Evolutionary conservation across 2,113 vertebrate species (phyloP).

Genomic region (Hippocampus barbouri): DNA sequence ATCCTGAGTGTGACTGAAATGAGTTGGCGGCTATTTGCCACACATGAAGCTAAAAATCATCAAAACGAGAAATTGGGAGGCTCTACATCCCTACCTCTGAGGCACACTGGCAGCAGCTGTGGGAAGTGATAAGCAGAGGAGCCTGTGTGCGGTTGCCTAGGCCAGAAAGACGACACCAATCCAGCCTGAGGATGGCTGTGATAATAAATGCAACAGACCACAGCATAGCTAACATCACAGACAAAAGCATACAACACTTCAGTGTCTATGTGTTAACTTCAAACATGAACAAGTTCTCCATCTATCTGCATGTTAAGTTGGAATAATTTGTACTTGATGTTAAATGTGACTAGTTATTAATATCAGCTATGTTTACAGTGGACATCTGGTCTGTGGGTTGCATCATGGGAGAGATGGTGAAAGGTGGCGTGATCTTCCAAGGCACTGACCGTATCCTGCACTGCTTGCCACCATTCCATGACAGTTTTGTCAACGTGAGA

Average conservation of each 20-base stretch:
- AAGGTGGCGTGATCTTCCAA: constrained; percentile 98
- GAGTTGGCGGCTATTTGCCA: constrained; percentile 29
- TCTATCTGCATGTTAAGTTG: constrained; percentile 6
- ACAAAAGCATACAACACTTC: constrained; percentile 10
- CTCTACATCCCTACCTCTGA: constrained; percentile 18
- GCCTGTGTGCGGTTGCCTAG: constrained; percentile 24
- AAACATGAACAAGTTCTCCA: constrained; percentile 10
- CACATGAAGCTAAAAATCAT: constrained; percentile 30
- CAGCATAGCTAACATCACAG: neutral
- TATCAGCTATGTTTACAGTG: constrained; percentile 84
- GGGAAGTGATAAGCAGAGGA: constrained; percentile 62
- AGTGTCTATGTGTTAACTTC: constrained; percentile 7
- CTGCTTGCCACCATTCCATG: constrained; percentile 14
- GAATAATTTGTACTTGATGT: constrained; percentile 11
- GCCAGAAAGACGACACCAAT: constrained; percentile 30
- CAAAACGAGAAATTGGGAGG: constrained; percentile 4
- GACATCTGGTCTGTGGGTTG: constrained; percentile 99
- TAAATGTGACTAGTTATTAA: constrained; percentile 6
- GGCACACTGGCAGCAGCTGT: constrained; percentile 55
- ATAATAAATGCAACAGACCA: constrained; percentile 30
- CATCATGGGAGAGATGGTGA: constrained; percentile 99
- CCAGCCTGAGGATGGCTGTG: constrained; percentile 34
- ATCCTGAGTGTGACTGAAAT: constrained; percentile 15
- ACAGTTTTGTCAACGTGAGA: neutral
- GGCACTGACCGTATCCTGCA: constrained; percentile 98